These are phyloP conservation scores for Lamellibrachia satsuma DNA, from an alignment of 2,888 invertebrate species.

Conservation along the genomic window DNA sequence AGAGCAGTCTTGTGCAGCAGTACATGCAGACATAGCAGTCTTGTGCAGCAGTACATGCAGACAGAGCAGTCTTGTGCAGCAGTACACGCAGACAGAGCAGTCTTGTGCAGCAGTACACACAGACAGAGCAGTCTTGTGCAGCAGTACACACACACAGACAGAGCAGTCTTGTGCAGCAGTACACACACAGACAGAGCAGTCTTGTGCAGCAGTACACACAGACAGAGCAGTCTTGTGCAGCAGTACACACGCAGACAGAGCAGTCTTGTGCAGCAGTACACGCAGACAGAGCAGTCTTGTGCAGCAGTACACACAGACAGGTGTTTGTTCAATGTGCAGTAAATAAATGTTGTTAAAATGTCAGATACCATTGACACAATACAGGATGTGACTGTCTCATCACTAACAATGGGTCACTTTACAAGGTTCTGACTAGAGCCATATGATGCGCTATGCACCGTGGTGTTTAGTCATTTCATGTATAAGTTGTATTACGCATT, in stretches of 20 bases:
- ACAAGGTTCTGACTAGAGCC: too few relatives aligned
- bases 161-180: too few relatives aligned
- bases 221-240: not conserved
- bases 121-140: too few relatives aligned
- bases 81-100: too few relatives aligned
- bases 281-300: not conserved
- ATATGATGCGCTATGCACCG: too few relatives aligned
- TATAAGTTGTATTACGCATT: not conserved
- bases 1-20: too few relatives aligned
- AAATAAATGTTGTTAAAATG: not conserved
- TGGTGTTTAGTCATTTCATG: not conserved
- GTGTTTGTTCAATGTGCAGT: not conserved
- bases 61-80: too few relatives aligned
- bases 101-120: too few relatives aligned
- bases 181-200: too few relatives aligned
- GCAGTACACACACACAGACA: too few relatives aligned
- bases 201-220: not conserved
- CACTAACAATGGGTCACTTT: not conserved
- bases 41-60: too few relatives aligned
- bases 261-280: not conserved
- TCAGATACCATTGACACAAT: not conserved
- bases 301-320: not conserved
- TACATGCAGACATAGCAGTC: too few relatives aligned
- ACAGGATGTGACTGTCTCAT: not conserved
- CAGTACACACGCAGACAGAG: not conserved